Base-by-base conservation (phyloP, 2,113 vertebrate genomes). In the Sterrhoptilus dennistouni region DNA sequence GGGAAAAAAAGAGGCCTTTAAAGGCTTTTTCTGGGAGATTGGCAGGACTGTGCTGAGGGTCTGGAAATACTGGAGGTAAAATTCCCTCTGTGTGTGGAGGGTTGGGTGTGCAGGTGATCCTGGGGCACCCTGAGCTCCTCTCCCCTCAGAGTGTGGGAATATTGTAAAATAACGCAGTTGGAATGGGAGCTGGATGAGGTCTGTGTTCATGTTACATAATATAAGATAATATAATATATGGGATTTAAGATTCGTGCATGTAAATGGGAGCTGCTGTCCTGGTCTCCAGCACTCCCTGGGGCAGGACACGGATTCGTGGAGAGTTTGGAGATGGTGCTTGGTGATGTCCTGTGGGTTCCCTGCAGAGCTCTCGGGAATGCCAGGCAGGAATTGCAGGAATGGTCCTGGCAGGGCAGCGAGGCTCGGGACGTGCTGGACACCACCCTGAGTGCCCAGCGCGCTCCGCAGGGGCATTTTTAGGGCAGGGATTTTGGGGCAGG, bases 191-290 rank as follows among this genome's bases (percentile, higher is more conserved):
- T 2, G 25, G 31, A 2, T 57, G 29, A 49, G 45, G 16, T 27
- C 35, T 12, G 1, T 17, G 35, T 19, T 54, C 14, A 0, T 5
- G 29, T 85, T 85, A 36, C 29, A 11, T 76, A 47, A 56, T 20
- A 2, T 0, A 47, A 56, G 13, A 2, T 0, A 7, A 45, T 6
- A 29, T 6, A 21, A 13, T 8, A 23, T 4, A 5, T 8, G 36
- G 53, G 14, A 33, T 60, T 77, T 33, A 5, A 31, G 25, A 14
- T 10, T 24, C 2, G 11, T 54, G 15, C 35, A 0, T 23, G 31
- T 4, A 1, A 19, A 40, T 27, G 33, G 53, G 59, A 23, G n/a
- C 28, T 12, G 59, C 8, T 7, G 2, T 5, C 27, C 28, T 5
- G 69, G 1, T 17, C 75, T 36, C 38, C n/a, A 5, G 57, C 81